phyloP scores from a whole-genome alignment of 92 coral and sea anemone species.

The Umimayanthus chanpuru region DNA sequence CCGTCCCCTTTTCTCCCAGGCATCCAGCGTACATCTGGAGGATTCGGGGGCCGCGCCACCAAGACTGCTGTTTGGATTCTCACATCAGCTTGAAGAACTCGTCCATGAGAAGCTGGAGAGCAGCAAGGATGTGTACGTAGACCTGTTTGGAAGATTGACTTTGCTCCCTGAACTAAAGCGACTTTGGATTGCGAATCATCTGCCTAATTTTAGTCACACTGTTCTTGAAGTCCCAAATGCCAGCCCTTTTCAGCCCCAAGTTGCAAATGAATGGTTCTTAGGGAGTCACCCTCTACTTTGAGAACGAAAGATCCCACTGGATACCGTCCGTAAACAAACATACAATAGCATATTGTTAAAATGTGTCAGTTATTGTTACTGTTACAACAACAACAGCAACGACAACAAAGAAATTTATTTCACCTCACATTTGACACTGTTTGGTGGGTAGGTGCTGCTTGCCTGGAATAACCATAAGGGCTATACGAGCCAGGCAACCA shows the following conservation, averaged over 20 bases:
- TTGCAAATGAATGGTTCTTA: not conserved
- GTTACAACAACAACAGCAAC: too few species aligned
- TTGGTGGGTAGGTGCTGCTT: too few species aligned
- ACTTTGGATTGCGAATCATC: not conserved
- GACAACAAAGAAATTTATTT: too few species aligned
- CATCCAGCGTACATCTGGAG: slow-evolving; percentile 53
- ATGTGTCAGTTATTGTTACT: too few species aligned
- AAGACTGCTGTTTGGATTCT: slow-evolving; percentile 85
- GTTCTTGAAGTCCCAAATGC: not conserved
- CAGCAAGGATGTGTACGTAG: slow-evolving; percentile 68
- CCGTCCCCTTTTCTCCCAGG: slow-evolving; percentile 24
- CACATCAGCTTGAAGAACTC: slow-evolving; percentile 83
- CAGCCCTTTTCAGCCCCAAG: not conserved
- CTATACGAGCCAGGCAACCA: too few species aligned
- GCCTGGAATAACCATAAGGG: too few species aligned
- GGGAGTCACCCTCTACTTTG: too few species aligned
- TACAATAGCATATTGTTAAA: too few species aligned
- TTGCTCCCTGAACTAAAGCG: not conserved
- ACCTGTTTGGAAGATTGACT: not conserved
- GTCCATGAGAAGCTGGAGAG: slow-evolving; percentile 76
- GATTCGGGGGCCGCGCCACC: slow-evolving; percentile 57
- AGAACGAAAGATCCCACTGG: too few species aligned
- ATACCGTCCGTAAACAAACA: too few species aligned
- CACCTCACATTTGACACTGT: too few species aligned
- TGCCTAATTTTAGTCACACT: not conserved